Conservation (phyloP, 2,888 invertebrate genomes). For the Aleiodes testaceus region DNA sequence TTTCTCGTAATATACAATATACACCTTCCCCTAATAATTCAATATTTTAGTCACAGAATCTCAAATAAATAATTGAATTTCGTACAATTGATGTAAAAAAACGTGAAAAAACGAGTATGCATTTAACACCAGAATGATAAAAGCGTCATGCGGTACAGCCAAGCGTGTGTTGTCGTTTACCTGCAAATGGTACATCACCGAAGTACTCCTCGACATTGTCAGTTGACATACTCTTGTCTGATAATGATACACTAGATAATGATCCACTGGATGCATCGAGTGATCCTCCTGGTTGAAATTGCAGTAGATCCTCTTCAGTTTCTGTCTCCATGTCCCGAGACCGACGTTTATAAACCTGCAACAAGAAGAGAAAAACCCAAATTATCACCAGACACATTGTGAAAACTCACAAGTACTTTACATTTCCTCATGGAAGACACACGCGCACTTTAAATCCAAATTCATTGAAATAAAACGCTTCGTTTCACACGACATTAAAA, state of each 20-base stretch:
- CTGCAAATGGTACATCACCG: constrained; percentile 90
- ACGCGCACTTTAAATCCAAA: constrained; percentile 57
- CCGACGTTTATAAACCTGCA: constrained; percentile 87
- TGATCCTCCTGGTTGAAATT: constrained; percentile 73
- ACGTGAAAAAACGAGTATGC: constrained; percentile 70
- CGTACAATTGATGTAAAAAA: constrained; percentile 62
- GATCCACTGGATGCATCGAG: constrained; percentile 82
- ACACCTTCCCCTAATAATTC: too few relatives aligned
- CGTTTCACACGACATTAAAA: constrained; percentile 45
- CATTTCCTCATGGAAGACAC: too few relatives aligned
- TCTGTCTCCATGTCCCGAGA: constrained; percentile 91
- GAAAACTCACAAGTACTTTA: too few relatives aligned
- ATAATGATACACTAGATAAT: constrained; percentile 81
- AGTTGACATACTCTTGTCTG: constrained; percentile 85
- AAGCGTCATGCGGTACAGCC: constrained; percentile 74
- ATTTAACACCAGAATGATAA: constrained; percentile 68
- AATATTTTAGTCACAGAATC: too few relatives aligned
- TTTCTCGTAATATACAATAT: too few relatives aligned
- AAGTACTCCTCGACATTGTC: constrained; percentile 91
- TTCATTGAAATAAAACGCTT: constrained; percentile 59
- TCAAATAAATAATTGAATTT: constrained; percentile 54
- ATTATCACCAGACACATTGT: neutral
- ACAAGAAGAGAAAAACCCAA: constrained; percentile 40
- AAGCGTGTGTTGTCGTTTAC: constrained; percentile 77
- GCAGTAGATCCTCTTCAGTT: constrained; percentile 78